These are phyloP conservation scores for Macheiramphus alcinus DNA, from an alignment of 2,113 vertebrate genomes.

Conservation along the genomic window DNA sequence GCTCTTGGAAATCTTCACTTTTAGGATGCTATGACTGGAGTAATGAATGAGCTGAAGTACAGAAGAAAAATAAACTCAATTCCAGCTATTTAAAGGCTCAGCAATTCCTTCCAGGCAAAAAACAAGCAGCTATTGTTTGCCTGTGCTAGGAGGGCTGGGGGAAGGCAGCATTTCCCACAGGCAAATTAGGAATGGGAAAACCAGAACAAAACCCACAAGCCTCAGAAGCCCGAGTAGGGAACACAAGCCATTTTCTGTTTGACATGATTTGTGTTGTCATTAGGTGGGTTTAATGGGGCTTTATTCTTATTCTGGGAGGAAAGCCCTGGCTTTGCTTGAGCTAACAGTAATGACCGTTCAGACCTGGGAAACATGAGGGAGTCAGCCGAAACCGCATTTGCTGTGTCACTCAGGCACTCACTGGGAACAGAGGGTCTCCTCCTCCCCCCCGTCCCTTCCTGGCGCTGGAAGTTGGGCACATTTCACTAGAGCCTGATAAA, in stretches of 20 bases:
- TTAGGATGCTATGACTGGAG: background rate
- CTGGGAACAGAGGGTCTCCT: background rate
- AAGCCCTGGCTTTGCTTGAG: background rate
- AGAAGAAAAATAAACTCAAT: slow-evolving; percentile 13
- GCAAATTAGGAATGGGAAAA: slow-evolving; percentile 41
- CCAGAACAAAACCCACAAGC: background rate
- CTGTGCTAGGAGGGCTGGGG: background rate
- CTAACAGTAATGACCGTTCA: background rate
- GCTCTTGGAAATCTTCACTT: background rate
- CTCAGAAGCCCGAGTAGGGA: background rate
- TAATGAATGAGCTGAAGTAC: background rate
- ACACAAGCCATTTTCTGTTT: slow-evolving; percentile 24
- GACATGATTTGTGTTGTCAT: slow-evolving; percentile 10
- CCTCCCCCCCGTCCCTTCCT: rapidly evolving
- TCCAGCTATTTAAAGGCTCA: slow-evolving; percentile 32
- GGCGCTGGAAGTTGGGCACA: rapidly evolving
- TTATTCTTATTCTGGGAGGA: background rate
- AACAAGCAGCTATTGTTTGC: slow-evolving; percentile 44
- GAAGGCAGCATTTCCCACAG: background rate
- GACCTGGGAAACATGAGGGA: background rate
- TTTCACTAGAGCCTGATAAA: background rate
- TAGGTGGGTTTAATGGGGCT: slow-evolving; percentile 15
- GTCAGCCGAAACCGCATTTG: rapidly evolving
- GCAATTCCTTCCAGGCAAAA: background rate
- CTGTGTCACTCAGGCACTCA: rapidly evolving